Evolutionary conservation across 2,113 vertebrate species (phyloP), one percentile per base, ranked within the genome.

Genomic region (Chloropsis cyanopogon): DNA sequence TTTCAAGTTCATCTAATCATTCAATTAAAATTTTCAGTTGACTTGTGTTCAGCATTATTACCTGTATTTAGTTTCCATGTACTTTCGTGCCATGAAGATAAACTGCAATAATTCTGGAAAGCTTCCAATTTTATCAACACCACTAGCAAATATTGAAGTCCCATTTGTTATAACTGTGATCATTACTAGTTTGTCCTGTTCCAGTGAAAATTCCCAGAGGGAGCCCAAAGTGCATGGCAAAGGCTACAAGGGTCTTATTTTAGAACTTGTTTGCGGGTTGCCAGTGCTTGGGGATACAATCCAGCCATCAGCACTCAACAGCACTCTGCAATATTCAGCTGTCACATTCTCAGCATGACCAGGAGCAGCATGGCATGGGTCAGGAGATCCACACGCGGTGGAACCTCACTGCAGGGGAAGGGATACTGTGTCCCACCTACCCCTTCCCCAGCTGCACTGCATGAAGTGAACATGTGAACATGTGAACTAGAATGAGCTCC

Each of bases 361-460:
- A 57, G 71, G 14, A 47, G 57, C 61, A 80, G 49, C 8, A 0
- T 2, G 20, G 15, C 21, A 8, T 25, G 1, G 0, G n/a, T 21
- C 14, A 78, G 70, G 31, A 73, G 47, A 33, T 20, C 37, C 47
- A 19, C 1, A 0, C 0, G 0, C 16, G 15, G 11, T 0, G 1
- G 18, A 29, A 11, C 13, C 39, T 47, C 1, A 0, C 20, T 50
- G 57, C 41, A 21, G 21, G 9, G 21, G 21, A 52, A 75, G 57
- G 47, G 26, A 65, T 21, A 31, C 14, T 0, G 0, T 2, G 5
- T 78, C 37, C 42, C 54, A 80, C 15, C 39, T 10, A 13, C 46
- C n/a, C 60, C 2, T 4, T 13, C 26, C 52, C 53, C n/a, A 71
- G 2, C n/a, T 29, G 42, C 44, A 8, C 0, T 0, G 33, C 20